Percentiles rank a stretch among this genome's conserved stretches.
Evolutionary conservation across 1,140 invertebrate species (phyloP).

Genomic region (Scylla paramamosain): DNA sequence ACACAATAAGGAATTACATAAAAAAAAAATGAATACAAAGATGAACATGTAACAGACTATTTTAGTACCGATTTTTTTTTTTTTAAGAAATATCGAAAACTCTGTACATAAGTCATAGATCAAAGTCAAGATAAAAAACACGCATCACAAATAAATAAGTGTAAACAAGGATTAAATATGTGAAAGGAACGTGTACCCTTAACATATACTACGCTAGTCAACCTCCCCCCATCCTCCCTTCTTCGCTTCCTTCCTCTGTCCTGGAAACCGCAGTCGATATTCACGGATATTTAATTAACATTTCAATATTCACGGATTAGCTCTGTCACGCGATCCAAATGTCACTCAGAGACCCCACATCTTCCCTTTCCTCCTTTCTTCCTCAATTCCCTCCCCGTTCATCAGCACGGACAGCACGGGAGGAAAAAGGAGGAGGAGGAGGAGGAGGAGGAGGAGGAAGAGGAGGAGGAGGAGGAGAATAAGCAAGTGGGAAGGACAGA

Average conservation of each 20-base stretch:
- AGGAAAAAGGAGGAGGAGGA: not conserved
- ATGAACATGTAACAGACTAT: no score
- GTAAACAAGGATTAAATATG: no score
- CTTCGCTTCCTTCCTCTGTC: not conserved
- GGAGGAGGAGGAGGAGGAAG: not conserved
- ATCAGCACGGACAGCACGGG: not conserved
- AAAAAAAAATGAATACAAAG: no score
- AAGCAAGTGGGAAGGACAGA: no score
- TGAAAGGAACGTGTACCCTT: no score
- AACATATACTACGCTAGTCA: no score
- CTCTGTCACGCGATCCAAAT: not conserved
- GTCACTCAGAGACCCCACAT: not conserved
- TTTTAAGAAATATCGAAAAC: no score
- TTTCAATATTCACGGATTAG: conserved; percentile 1
- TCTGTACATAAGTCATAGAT: no score
- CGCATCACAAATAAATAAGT: no score
- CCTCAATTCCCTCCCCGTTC: not conserved
- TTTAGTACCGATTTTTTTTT: no score
- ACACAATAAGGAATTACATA: not conserved
- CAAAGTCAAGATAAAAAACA: no score
- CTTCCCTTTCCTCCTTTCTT: not conserved
- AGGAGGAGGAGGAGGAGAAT: not conserved
- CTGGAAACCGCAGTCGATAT: not conserved
- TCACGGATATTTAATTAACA: not conserved
- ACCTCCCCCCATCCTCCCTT: not conserved